A percentile compares a stretch with the other conserved stretches of the same genome.
These are phyloP conservation scores for Hedya salicella DNA, from an alignment of 2,888 invertebrate species.

Conservation along the genomic window DNA sequence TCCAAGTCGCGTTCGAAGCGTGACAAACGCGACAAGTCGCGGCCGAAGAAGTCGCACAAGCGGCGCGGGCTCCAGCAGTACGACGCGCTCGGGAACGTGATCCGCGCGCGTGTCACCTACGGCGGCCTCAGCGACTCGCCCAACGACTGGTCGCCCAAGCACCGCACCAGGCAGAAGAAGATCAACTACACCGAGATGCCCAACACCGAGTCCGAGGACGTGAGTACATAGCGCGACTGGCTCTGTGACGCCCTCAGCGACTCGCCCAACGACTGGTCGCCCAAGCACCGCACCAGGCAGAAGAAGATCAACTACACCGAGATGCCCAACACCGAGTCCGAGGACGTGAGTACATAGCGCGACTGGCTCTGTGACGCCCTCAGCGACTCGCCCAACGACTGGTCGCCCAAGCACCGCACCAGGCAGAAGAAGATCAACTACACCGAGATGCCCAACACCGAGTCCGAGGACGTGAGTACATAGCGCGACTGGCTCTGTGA, in stretches of 20 bases:
- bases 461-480: conserved; percentile 88
- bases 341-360: conserved; percentile 83
- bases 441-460: conserved; percentile 90
- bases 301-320: conserved; percentile 91
- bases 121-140: conserved; percentile 81
- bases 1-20: conserved; percentile 18
- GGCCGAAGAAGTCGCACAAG: conserved; percentile 49
- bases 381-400: conserved; percentile 55
- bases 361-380: no score
- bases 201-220: conserved; percentile 90
- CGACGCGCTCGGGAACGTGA: conserved; percentile 71
- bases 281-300: conserved; percentile 73
- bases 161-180: conserved; percentile 89
- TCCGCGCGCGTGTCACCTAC: conserved; percentile 80
- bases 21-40: conserved; percentile 54
- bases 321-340: conserved; percentile 89
- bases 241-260: no score
- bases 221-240: no score
- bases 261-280: conserved; percentile 53
- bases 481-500: neutral
- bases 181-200: conserved; percentile 91
- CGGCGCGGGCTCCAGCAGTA: conserved; percentile 63
- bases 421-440: conserved; percentile 91
- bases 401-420: conserved; percentile 36
- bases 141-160: conserved; percentile 86